Evolutionary conservation across 2,797 vertebrate species (phyloP).

Genomic region (Malurus splendens): DNA sequence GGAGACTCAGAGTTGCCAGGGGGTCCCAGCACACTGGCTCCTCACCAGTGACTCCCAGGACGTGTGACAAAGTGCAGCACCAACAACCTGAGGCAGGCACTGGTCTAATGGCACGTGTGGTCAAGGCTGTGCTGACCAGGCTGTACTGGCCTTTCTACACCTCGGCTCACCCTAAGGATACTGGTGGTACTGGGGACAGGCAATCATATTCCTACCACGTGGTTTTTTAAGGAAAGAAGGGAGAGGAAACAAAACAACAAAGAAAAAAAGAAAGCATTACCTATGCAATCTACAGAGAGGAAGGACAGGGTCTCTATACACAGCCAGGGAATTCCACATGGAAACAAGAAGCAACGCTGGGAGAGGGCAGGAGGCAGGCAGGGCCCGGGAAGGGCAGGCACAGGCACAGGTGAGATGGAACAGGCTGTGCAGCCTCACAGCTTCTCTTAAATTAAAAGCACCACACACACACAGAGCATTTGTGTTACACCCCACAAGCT

Average conservation of each 20-base stretch:
- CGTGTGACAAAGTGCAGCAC: accelerated
- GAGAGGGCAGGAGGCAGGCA: background rate
- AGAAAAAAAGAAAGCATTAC: background rate
- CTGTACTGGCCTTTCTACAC: background rate
- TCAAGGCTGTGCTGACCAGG: background rate
- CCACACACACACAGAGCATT: background rate
- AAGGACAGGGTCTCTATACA: background rate
- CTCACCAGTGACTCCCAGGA: background rate
- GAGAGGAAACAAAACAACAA: background rate
- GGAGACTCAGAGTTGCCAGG: accelerated
- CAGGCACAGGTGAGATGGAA: background rate
- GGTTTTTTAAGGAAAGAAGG: background rate
- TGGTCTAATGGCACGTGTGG: background rate
- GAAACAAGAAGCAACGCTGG: background rate
- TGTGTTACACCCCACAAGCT: background rate
- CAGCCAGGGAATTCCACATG: background rate
- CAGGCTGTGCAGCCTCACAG: background rate
- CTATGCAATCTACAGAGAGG: background rate
- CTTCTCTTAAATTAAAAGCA: slow-evolving; percentile 20
- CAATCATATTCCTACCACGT: background rate
- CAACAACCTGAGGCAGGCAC: background rate
- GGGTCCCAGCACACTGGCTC: background rate
- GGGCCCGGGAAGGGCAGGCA: background rate
- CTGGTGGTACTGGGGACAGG: background rate
- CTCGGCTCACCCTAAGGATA: background rate